Base-by-base conservation (phyloP, 2,888 invertebrate species). In the Eilema depressum region DNA sequence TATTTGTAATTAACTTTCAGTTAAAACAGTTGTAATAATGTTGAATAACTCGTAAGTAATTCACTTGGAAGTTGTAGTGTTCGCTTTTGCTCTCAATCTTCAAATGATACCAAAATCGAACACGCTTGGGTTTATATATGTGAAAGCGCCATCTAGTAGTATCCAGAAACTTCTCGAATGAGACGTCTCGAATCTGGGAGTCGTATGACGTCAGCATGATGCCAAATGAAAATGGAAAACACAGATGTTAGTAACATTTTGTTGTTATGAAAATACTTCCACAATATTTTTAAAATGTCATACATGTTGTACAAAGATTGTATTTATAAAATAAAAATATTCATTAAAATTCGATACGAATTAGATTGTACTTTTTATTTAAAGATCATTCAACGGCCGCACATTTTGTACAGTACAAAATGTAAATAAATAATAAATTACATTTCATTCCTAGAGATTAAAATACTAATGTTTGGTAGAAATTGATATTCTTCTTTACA, bases 91-190 rank as follows among this genome's bases (percentile, higher is more conserved):
- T 70, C 69, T 69, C 26, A 41, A 57, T 66, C 14, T 69, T 28
- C 20, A 28, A 60, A 26, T 60, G 60, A 60, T 60, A 20, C 26
- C 28, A 20, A 53, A 63, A 3, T n/a, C 47, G 59, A 53, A 68
- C 47, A 60, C 25, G 73, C 72, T 53, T 47, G 76, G 76, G 80
- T 82, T 85, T 87, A 86, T 88, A 88, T 80, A 62, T 17, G 47
- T 37, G 62, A 57, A 80, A 86, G 82, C 89, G 91, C 88, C 92
- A 88, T 89, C 92, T 92, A 75, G 86, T 71, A 82, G 7, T 30
- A 17, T 53, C 74, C 73, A 70, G 90, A 89, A 85, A 60, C 53
- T 69, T 91, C 91, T 85, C 74, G 89, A 88, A 85, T 5, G 5
- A 10, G 4, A 12, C 26, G 14, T 8, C 81, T 77, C 75, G 84